phyloP scores from a whole-genome alignment of 2,797 vertebrate species.

The Coilia nasus region DNA sequence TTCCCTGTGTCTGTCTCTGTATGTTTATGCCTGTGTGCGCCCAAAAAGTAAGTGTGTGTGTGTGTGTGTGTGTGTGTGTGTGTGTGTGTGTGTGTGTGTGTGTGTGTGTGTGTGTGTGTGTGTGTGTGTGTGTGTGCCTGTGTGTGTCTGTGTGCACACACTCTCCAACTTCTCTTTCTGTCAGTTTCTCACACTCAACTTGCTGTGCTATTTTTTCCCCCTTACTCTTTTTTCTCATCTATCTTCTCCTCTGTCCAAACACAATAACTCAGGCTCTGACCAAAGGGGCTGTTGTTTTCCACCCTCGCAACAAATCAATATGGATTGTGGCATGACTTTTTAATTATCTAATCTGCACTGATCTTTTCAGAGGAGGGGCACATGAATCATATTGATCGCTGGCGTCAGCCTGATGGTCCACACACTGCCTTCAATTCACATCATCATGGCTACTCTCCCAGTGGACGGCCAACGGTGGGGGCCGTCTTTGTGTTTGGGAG shows the following conservation, averaged over 20 bases:
- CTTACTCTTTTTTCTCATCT: background rate
- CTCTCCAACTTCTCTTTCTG: background rate
- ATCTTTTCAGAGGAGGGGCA: background rate
- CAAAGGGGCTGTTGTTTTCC: background rate
- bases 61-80: background rate
- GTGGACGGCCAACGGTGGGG: background rate
- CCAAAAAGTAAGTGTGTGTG: background rate
- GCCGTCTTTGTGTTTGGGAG: background rate
- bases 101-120: background rate
- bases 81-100: background rate
- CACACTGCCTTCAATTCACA: background rate
- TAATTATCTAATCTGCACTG: background rate
- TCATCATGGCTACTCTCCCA: background rate
- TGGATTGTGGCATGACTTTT: slow-evolving; percentile 15
- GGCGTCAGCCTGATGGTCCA: background rate
- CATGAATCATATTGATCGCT: slow-evolving; percentile 2
- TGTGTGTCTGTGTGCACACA: background rate
- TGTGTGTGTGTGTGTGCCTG: background rate
- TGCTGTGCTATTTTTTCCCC: background rate
- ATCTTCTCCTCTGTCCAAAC: background rate
- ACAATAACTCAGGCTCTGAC: background rate
- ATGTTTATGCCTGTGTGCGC: background rate
- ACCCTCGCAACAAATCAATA: background rate
- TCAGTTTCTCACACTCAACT: background rate
- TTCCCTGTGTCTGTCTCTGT: background rate